Percentiles rank a stretch among this genome's conserved stretches.
Evolutionary conservation across 2,797 vertebrate genomes (phyloP).

Genomic region (Echeneis naucrates): DNA sequence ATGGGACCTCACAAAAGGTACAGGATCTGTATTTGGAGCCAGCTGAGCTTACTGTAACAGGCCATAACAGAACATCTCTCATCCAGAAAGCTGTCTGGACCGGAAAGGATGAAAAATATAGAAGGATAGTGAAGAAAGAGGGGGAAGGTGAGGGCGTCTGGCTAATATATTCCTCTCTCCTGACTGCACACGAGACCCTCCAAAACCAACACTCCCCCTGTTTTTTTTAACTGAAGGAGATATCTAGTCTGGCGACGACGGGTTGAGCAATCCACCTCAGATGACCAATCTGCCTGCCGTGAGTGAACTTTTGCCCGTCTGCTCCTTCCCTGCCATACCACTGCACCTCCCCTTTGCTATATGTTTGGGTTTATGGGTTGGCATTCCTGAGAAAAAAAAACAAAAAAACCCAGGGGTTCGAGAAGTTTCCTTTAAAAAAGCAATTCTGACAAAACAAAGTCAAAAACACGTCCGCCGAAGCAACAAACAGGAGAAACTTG

Average conservation of each 20-base stretch:
- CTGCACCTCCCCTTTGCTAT: slow-evolving; percentile 27
- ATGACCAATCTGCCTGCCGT: slow-evolving; percentile 53
- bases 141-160: slow-evolving; percentile 24
- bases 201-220: slow-evolving; percentile 71
- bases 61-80: slow-evolving; percentile 1
- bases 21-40: slow-evolving; percentile 51
- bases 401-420: slow-evolving; percentile 4
- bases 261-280: slow-evolving; percentile 35
- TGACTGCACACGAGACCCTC: slow-evolving; percentile 56
- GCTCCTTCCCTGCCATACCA: slow-evolving; percentile 34
- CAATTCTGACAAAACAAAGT: not conserved
- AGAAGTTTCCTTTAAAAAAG: slow-evolving; percentile 21
- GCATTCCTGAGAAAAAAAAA: slow-evolving; percentile 53
- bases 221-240: slow-evolving; percentile 47
- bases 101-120: slow-evolving; percentile 9
- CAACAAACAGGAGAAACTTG: slow-evolving; percentile 17
- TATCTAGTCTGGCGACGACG: slow-evolving; percentile 50
- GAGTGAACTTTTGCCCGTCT: slow-evolving; percentile 72
- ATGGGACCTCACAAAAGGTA: slow-evolving; percentile 37
- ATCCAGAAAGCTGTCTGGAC: slow-evolving; percentile 17
- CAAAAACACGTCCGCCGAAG: too few relatives aligned
- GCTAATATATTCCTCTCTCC: slow-evolving; percentile 47
- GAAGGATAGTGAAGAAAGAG: slow-evolving; percentile 2
- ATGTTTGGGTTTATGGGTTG: slow-evolving; percentile 25
- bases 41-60: slow-evolving; percentile 50